These are phyloP conservation scores for Calephelis virginiensis DNA, from an alignment of 1,140 invertebrate genomes.

Conservation along the genomic window DNA sequence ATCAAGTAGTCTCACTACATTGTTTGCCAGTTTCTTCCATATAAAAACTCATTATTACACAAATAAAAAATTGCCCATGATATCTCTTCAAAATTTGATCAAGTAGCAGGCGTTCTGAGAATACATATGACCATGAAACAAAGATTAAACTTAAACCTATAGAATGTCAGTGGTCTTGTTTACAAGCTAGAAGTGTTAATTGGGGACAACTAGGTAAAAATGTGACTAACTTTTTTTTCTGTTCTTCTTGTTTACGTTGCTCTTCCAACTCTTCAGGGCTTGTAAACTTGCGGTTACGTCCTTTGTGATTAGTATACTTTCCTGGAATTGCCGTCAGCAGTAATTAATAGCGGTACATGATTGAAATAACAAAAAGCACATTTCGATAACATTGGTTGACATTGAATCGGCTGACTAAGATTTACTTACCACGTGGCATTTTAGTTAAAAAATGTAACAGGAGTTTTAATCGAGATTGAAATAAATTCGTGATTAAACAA, in stretches of 20 bases:
- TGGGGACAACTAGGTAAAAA: conserved; percentile 17
- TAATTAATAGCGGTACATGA: conserved; percentile 37
- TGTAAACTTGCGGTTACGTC: conserved; percentile 93
- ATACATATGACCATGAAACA: no score
- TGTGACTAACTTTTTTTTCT: conserved; percentile 66
- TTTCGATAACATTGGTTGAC: conserved; percentile 64
- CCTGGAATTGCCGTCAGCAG: conserved; percentile 75
- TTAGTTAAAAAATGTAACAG: conserved; percentile 10
- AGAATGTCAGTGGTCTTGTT: neutral
- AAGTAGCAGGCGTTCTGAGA: no score
- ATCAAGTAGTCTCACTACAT: no score
- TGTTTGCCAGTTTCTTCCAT: no score
- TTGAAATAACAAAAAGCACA: conserved; percentile 46
- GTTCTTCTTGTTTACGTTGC: conserved; percentile 86
- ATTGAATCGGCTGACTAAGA: conserved; percentile 42
- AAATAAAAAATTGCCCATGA: no score
- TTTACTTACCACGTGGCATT: conserved; percentile 69
- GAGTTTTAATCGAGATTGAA: conserved; percentile 5
- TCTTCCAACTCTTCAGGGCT: conserved; percentile 95
- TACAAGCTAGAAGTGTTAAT: neutral
- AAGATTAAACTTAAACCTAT: no score
- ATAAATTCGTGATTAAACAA: conserved; percentile 19
- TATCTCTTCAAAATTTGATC: no score
- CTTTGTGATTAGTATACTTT: conserved; percentile 95
- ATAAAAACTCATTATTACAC: no score